A percentile compares a stretch with the other conserved stretches of the same genome.
phyloP scores from a whole-genome alignment of 1,140 invertebrate species.

The Plodia interpunctella region DNA sequence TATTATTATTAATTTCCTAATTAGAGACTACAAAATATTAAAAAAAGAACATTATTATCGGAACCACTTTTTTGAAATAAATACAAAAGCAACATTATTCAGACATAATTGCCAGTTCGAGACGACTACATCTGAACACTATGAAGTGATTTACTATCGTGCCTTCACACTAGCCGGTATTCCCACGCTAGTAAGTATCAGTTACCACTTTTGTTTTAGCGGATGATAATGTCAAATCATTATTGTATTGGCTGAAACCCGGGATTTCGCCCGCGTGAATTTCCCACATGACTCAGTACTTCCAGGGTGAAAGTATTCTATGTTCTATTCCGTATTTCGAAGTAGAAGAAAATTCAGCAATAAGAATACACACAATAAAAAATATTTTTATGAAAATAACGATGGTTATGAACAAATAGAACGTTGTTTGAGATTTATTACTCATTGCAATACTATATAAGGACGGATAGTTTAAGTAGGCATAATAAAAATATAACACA shows the following conservation, averaged over 20 bases:
- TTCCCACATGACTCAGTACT: too few species aligned
- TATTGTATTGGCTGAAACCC: too few species aligned
- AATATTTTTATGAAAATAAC: too few species aligned
- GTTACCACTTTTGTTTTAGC: neutral
- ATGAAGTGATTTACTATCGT: slow-evolving; percentile 44
- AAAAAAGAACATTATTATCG: neutral
- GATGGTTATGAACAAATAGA: too few species aligned
- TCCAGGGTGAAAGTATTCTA: too few species aligned
- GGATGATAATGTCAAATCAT: too few species aligned
- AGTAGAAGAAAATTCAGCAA: too few species aligned
- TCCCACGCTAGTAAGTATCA: slow-evolving; percentile 30
- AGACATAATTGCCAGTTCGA: slow-evolving; percentile 43
- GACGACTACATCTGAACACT: slow-evolving; percentile 44
- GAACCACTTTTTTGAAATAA: neutral
- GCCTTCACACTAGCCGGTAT: slow-evolving; percentile 39
- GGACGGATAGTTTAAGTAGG: neutral
- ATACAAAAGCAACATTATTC: slow-evolving; percentile 20
- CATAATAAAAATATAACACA: slow-evolving; percentile 1
- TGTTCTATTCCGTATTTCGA: too few species aligned
- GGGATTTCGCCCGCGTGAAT: too few species aligned
- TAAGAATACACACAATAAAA: too few species aligned
- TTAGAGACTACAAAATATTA: too few species aligned
- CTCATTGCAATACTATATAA: neutral
- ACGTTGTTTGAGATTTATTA: neutral
- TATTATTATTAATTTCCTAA: too few species aligned